Percentiles rank a stretch among this genome's conserved stretches.
Conservation (phyloP, 2,888 invertebrate genomes). For the Melanotus villosus region DNA sequence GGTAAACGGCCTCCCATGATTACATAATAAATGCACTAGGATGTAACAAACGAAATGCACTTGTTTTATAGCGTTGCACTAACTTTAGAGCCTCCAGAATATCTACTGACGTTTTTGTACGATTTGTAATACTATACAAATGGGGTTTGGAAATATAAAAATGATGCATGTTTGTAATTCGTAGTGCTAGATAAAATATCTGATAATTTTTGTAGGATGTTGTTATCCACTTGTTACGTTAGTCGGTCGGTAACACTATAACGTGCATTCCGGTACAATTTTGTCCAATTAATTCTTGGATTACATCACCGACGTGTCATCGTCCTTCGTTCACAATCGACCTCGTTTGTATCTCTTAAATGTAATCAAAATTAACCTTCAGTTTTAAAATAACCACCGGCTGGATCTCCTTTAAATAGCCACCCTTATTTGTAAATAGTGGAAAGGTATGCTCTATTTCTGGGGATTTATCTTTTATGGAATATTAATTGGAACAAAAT, state of each 20-base stretch:
- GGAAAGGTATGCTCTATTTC: too few species aligned
- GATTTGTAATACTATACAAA: too few species aligned
- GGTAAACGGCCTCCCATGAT: constrained; percentile 39
- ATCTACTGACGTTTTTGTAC: too few species aligned
- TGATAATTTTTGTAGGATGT: constrained; percentile 17
- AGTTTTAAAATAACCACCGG: not conserved
- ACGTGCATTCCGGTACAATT: constrained; percentile 21
- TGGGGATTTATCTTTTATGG: too few species aligned
- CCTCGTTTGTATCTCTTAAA: constrained; percentile 35
- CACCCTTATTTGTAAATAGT: too few species aligned
- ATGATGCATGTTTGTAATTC: too few species aligned
- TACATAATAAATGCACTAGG: constrained; percentile 42
- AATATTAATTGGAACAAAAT: too few species aligned
- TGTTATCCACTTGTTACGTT: constrained; percentile 17
- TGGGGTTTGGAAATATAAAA: too few species aligned
- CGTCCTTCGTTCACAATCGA: constrained; percentile 42
- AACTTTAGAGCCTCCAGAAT: too few species aligned
- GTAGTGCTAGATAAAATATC: too few species aligned
- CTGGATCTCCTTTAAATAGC: too few species aligned
- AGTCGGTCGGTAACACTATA: not conserved
- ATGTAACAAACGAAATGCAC: not conserved
- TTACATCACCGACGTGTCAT: constrained; percentile 44
- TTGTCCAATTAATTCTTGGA: constrained; percentile 31
- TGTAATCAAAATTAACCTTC: constrained; percentile 10
- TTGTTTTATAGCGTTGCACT: too few species aligned